A percentile compares a stretch with the other conserved stretches of the same genome.
Conservation (phyloP, 2,888 invertebrate genomes). For the Dryobotodes eremita region DNA sequence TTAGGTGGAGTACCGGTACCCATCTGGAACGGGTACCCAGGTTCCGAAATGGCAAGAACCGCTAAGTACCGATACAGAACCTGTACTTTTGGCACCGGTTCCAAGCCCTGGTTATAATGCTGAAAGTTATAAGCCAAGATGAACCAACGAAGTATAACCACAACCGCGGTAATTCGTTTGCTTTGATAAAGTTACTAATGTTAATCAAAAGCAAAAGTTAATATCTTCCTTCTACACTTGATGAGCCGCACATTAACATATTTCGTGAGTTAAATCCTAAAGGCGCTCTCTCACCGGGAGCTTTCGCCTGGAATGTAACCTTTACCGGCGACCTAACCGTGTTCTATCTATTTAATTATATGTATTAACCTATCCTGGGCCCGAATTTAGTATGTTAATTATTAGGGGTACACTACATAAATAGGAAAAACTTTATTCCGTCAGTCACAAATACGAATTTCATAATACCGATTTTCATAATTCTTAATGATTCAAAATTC, state of each 20-base stretch:
- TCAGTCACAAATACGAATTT: too few relatives aligned
- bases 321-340: background rate
- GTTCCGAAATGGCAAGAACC: too few relatives aligned
- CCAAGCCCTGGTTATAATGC: background rate
- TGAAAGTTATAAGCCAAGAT: slow-evolving; percentile 10
- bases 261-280: slow-evolving; percentile 50
- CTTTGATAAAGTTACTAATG: slow-evolving; percentile 13
- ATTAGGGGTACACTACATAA: too few relatives aligned
- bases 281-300: background rate
- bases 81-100: too few relatives aligned
- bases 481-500: too few relatives aligned
- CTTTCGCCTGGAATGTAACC: background rate
- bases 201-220: slow-evolving; percentile 24
- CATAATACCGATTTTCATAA: too few relatives aligned
- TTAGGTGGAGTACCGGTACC: too few relatives aligned
- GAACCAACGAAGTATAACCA: slow-evolving; percentile 6
- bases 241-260: slow-evolving; percentile 41
- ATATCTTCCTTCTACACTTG: slow-evolving; percentile 24
- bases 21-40: too few relatives aligned
- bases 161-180: slow-evolving; percentile 30
- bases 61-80: too few relatives aligned
- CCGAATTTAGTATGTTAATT: too few relatives aligned
- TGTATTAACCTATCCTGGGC: too few relatives aligned
- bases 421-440: too few relatives aligned
- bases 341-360: background rate